Evolutionary conservation across 2,113 vertebrate species (phyloP), one percentile per base, ranked within the genome.

Genomic region (Sapajus apella): DNA sequence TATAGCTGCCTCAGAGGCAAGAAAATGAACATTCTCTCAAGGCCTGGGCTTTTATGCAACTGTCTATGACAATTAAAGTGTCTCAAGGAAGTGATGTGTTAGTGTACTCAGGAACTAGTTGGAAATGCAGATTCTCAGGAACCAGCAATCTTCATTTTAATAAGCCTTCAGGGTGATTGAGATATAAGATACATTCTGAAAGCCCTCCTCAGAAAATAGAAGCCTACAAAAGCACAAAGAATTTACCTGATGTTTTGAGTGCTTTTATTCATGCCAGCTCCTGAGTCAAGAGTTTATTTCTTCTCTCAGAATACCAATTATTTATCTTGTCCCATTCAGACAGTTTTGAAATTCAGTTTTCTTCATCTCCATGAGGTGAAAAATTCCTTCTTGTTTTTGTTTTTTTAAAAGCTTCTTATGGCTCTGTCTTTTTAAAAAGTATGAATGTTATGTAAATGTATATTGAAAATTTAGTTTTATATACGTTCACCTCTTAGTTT

Each of bases 361-460:
- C 79, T 84, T 83, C 40, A 27, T 66, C 23, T 66, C 43, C 16
- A 20, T 73, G 45, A 66, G 20, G 64, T 55, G 21, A 91, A 58
- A 76, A 58, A 70, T 73, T 88, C 30, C 50, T 77, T 58, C 35
- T 94, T 82, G 4, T 68, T 68, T 0, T 68, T 68, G 1, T 73
- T 73, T 73, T 43, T 52, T 52, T 79, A 30, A 6, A 64, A 32
- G 37, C 55, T 30, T 58, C 2, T 89, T 88, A 40, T 43, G n/a
- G 35, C 25, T 92, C 61, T 61, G 1, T 35, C 8, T 43, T 45
- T 58, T 72, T 55, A 84, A 52, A 70, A 35, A 87, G 55, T 70
- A 55, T 90, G 7, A 81, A 89, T 95, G 16, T 73, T 79, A n/a
- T 68, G 37, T 94, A 89, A 96, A 72, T 90, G 77, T 70, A n/a